phyloP scores from a whole-genome alignment of 2,888 invertebrate species.

The Crossocerus cetratus region DNA sequence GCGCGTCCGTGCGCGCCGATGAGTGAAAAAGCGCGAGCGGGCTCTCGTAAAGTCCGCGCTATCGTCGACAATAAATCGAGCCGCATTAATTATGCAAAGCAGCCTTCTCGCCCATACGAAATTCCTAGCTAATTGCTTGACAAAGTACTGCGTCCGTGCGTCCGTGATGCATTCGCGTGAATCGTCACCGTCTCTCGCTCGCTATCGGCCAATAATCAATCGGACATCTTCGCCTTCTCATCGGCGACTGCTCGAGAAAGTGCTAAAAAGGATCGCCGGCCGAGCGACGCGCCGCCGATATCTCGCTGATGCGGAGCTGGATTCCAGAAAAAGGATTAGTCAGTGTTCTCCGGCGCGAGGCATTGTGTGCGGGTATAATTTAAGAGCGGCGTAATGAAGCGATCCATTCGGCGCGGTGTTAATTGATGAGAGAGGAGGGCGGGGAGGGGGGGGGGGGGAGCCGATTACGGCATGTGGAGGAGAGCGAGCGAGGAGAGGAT shows the following conservation, averaged over 20 bases:
- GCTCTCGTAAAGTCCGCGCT: background rate
- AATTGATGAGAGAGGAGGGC: slow-evolving; percentile 56
- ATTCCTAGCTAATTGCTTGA: too few relatives aligned
- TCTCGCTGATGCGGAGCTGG: slow-evolving; percentile 24
- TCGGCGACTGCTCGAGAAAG: too few relatives aligned
- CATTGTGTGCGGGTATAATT: slow-evolving; percentile 49
- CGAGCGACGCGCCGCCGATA: background rate
- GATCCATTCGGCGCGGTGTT: slow-evolving; percentile 57
- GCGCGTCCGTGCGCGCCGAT: too few relatives aligned
- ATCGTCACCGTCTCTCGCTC: background rate
- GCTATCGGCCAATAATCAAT: too few relatives aligned
- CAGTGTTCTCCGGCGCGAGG: slow-evolving; percentile 28
- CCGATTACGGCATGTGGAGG: slow-evolving; percentile 62
- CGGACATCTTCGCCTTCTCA: too few relatives aligned
- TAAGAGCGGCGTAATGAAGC: slow-evolving; percentile 57
- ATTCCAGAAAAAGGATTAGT: slow-evolving; percentile 49
- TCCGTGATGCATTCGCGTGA: too few relatives aligned
- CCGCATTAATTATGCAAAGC: too few relatives aligned
- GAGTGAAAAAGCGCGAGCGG: too few relatives aligned
- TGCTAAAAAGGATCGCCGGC: too few relatives aligned
- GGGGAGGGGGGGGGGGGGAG: slow-evolving; percentile 29
- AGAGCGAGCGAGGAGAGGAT: slow-evolving; percentile 38
- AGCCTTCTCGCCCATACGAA: too few relatives aligned
- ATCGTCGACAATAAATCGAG: too few relatives aligned
- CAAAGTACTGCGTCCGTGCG: too few relatives aligned